Conservation (phyloP, 2,888 invertebrate species). For the Serripes groenlandicus region DNA sequence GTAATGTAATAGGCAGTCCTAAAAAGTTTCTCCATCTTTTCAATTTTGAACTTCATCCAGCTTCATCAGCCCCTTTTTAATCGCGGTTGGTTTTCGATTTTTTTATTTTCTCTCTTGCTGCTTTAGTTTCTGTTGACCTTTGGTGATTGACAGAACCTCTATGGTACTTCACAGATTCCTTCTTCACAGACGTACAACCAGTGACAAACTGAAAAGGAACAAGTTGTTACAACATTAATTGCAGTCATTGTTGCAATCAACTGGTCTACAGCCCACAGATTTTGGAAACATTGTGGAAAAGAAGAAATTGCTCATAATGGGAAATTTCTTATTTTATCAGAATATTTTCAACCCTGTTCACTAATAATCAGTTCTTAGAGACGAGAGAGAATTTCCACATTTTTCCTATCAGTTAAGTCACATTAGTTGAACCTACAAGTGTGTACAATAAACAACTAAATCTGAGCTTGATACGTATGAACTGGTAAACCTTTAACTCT, state of each 20-base stretch:
- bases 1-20: conserved; percentile 6
- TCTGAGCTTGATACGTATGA: too few relatives aligned
- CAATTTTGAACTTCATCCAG: conserved; percentile 1
- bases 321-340: background rate
- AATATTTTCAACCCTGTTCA: background rate
- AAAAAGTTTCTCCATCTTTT: conserved; percentile 21
- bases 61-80: background rate
- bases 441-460: too few relatives aligned
- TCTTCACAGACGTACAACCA: background rate
- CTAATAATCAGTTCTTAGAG: too few relatives aligned
- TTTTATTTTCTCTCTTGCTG: background rate
- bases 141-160: background rate
- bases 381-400: too few relatives aligned
- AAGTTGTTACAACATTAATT: too few relatives aligned
- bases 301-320: background rate
- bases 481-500: too few relatives aligned
- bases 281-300: background rate
- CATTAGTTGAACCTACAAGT: too few relatives aligned
- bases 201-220: conserved; percentile 5
- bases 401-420: too few relatives aligned
- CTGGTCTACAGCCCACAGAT: background rate
- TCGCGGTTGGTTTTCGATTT: background rate
- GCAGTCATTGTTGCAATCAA: too few relatives aligned
- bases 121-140: background rate
- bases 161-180: conserved; percentile 13